Evolutionary conservation across 2,797 vertebrate species (phyloP), one percentile per base, ranked within the genome.

Genomic region (Acridotheres tristis): DNA sequence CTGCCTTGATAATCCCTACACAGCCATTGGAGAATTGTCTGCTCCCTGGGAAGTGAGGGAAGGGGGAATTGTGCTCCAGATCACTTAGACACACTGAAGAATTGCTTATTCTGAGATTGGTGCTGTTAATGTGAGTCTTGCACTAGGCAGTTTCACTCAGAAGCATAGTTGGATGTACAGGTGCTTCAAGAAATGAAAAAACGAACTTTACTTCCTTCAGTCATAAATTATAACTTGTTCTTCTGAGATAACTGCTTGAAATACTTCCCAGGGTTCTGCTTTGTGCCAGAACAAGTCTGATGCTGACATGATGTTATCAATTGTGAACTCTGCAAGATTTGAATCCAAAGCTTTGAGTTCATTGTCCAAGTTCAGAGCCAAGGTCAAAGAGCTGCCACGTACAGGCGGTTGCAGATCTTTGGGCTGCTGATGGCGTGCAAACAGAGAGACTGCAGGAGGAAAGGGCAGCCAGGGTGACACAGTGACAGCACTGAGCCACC

Each of bases 331-430:
- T 0, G 14, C 25, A 11, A 40, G 55, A 7, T 71, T 71, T 47
- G 51, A 62, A 38, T 63, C 58, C 36, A 13, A 36, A 89, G 42
- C 8, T 36, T 38, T 1, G n/a, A 48, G 54, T 17, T 3, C 32
- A 1, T 40, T 32, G 57, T 11, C 88, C 83, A 22, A 40, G 84
- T 45, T 67, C 40, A 0, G 68, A 69, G 53, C 59, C 5, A 18
- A 77, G 93, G 63, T 67, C 93, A 73, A 92, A 95, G 93, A 55
- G 48, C 85, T 85, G 92, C 87, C 92, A 92, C 71, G 87, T 96
- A 18, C 67, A 15, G 71, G 34, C 13, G 0, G 3, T 5, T 29
- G 53, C 74, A 71, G 86, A 62, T 90, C 89, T 93, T 89, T 79
- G 89, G 42, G 90, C 88, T 74, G 47, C 74, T 79, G 67, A 36